Evolutionary conservation across 2,113 vertebrate species (phyloP).

Genomic region (Archilochus colubris): DNA sequence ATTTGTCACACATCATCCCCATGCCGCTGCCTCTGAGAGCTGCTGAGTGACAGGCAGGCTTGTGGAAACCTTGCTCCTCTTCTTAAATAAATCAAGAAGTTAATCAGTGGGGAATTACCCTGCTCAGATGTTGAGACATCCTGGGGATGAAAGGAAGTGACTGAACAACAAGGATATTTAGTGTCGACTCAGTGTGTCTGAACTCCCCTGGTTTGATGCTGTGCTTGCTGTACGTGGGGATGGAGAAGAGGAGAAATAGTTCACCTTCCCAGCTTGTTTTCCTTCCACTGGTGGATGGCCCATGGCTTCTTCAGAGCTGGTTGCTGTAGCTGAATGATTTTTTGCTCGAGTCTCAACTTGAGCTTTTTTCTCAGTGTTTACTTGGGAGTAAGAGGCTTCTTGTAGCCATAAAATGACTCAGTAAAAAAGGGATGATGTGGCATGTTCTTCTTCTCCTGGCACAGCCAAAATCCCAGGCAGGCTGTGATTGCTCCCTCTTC

Average conservation of each 20-base stretch:
- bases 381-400: neutral
- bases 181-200: neutral
- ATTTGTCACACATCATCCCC: neutral
- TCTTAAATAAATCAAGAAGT: constrained; percentile 55
- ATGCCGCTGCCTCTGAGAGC: neutral
- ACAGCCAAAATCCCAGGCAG: neutral
- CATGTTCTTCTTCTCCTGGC: neutral
- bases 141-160: constrained; percentile 39
- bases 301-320: neutral
- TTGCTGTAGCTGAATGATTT: neutral
- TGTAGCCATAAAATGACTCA: neutral
- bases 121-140: constrained; percentile 55
- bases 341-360: neutral
- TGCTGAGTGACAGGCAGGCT: neutral
- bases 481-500: neutral
- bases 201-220: neutral
- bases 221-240: neutral
- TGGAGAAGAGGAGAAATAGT: neutral
- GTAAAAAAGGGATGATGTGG: neutral
- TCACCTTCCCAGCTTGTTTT: neutral
- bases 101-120: constrained; percentile 44
- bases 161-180: constrained; percentile 34
- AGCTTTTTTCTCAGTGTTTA: neutral
- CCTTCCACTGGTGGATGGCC: neutral
- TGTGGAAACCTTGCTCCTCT: neutral